phyloP scores from a whole-genome alignment of 2,888 invertebrate genomes.

The Leptopilina syphax region DNA sequence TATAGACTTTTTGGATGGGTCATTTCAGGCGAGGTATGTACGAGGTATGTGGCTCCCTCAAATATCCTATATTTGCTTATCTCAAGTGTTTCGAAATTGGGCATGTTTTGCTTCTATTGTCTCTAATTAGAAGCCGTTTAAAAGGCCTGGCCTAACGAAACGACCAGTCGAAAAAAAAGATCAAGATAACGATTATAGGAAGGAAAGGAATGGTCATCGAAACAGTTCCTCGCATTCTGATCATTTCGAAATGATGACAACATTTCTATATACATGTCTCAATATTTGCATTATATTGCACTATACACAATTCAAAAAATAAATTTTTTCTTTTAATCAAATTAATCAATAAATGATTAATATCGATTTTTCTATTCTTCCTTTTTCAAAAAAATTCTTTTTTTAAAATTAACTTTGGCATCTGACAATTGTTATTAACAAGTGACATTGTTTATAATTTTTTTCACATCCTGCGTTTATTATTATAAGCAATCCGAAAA shows the following conservation, averaged over 20 bases:
- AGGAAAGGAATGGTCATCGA: slow-evolving; percentile 42
- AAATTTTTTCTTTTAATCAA: neutral
- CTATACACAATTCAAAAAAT: neutral
- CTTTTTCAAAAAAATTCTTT: too few relatives aligned
- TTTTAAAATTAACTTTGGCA: too few relatives aligned
- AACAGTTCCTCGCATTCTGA: slow-evolving; percentile 40
- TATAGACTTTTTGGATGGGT: slow-evolving; percentile 37
- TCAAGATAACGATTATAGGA: slow-evolving; percentile 37
- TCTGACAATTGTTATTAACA: too few relatives aligned
- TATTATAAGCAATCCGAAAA: too few relatives aligned
- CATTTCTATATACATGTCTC: slow-evolving; percentile 20
- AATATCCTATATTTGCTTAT: slow-evolving; percentile 60
- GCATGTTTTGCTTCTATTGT: slow-evolving; percentile 73
- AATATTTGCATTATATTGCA: slow-evolving; percentile 22
- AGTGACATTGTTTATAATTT: too few relatives aligned
- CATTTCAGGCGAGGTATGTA: slow-evolving; percentile 1
- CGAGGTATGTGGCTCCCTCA: slow-evolving; percentile 60
- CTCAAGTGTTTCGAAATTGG: slow-evolving; percentile 71
- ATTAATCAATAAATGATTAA: too few relatives aligned
- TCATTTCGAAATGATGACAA: slow-evolving; percentile 3
- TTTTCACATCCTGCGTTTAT: too few relatives aligned
- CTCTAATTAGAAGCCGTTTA: slow-evolving; percentile 74
- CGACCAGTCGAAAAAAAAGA: slow-evolving; percentile 56
- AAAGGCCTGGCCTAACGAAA: slow-evolving; percentile 67
- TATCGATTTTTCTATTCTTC: too few relatives aligned